Percentiles rank a stretch among this genome's conserved stretches.
Conservation (phyloP, 2,113 vertebrate genomes). For the Sapayoa aenigma region DNA sequence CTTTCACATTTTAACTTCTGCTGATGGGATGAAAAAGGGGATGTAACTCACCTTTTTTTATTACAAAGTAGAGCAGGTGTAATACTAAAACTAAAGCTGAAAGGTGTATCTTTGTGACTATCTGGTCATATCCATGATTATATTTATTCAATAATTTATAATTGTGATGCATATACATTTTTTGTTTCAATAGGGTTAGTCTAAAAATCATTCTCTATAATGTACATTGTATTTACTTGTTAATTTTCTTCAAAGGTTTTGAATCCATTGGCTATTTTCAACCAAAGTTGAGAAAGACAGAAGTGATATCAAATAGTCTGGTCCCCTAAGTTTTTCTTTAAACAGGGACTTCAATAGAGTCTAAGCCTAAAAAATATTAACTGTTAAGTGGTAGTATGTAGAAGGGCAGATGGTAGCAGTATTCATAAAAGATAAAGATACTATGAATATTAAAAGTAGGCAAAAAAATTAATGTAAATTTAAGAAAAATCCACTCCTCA, state of each 20-base stretch:
- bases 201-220: background rate
- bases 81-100: background rate
- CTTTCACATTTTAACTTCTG: background rate
- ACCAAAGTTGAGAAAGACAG: background rate
- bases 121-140: rapidly evolving
- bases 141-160: background rate
- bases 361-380: background rate
- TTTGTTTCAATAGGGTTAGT: background rate
- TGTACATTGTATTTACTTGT: background rate
- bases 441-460: background rate
- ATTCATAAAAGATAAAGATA: background rate
- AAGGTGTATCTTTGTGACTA: background rate
- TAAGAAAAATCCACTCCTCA: background rate
- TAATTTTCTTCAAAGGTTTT: background rate
- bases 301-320: background rate
- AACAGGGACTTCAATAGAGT: background rate
- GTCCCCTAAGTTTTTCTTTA: background rate
- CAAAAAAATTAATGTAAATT: background rate
- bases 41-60: background rate
- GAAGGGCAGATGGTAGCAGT: background rate
- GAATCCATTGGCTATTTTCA: background rate
- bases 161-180: background rate
- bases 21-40: background rate
- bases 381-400: background rate
- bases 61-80: background rate